Percentiles rank a stretch among this genome's conserved stretches.
Evolutionary conservation across 2,113 vertebrate genomes (phyloP).

Genomic region (Cyanoderma ruficeps): DNA sequence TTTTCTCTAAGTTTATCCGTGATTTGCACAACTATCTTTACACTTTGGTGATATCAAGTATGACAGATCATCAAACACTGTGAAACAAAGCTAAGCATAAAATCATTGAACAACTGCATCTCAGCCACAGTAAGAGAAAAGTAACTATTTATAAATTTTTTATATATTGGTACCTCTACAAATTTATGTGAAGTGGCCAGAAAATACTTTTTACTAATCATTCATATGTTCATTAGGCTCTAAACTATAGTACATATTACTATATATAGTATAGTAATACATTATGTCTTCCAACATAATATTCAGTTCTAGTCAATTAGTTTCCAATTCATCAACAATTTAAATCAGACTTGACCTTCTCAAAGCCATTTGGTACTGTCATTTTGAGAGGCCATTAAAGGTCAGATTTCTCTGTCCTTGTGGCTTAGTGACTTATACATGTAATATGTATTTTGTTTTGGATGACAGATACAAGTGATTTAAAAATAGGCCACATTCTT

Average conservation of each 20-base stretch:
- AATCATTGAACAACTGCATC: not conserved
- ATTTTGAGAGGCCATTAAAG: slow-evolving; percentile 70
- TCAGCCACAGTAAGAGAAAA: not conserved
- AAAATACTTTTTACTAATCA: slow-evolving; percentile 60
- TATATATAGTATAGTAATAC: too few relatives aligned
- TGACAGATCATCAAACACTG: slow-evolving; percentile 46
- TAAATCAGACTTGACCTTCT: slow-evolving; percentile 78
- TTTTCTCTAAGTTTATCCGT: slow-evolving; percentile 49
- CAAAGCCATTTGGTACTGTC: slow-evolving; percentile 62
- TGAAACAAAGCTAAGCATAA: not conserved
- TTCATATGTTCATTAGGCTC: slow-evolving; percentile 60
- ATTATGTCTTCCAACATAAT: slow-evolving; percentile 43
- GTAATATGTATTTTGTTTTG: slow-evolving; percentile 53
- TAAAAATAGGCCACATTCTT: slow-evolving; percentile 8
- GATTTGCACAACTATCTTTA: slow-evolving; percentile 45
- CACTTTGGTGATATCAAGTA: slow-evolving; percentile 26
- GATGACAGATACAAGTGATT: slow-evolving; percentile 42
- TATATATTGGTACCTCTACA: slow-evolving; percentile 12
- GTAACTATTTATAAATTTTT: not conserved
- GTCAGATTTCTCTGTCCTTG: slow-evolving; percentile 58
- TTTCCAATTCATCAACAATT: slow-evolving; percentile 75
- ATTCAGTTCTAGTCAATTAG: slow-evolving; percentile 72
- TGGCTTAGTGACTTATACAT: slow-evolving; percentile 40
- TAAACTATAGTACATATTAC: slow-evolving; percentile 43
- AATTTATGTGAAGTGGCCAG: slow-evolving; percentile 28